Conservation (phyloP, 2,797 vertebrate species). For the Pangasius mekongensis region DNA sequence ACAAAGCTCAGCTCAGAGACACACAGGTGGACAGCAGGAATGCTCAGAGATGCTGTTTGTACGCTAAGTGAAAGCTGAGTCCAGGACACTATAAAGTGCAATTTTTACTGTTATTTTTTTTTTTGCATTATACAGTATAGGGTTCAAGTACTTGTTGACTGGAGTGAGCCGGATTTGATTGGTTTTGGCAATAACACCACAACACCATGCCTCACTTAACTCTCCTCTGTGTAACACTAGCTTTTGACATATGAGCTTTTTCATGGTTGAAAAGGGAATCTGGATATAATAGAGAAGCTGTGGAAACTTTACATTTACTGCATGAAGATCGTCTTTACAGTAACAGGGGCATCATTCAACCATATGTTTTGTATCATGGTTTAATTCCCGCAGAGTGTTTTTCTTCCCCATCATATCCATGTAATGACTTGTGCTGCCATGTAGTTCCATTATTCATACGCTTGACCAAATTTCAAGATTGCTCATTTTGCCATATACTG, state of each 20-base stretch:
- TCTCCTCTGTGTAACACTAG: background rate
- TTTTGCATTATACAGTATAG: slow-evolving; percentile 37
- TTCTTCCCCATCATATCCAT: slow-evolving; percentile 34
- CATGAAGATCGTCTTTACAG: slow-evolving; percentile 14
- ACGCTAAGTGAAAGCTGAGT: slow-evolving; percentile 40
- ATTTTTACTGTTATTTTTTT: slow-evolving; percentile 38
- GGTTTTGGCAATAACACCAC: slow-evolving; percentile 37
- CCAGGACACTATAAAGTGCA: slow-evolving; percentile 34
- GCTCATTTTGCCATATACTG: slow-evolving; percentile 2
- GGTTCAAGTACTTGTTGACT: slow-evolving; percentile 28
- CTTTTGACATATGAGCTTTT: slow-evolving; percentile 13
- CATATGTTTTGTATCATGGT: slow-evolving; percentile 33
- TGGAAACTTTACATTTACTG: slow-evolving; percentile 46
- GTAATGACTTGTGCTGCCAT: slow-evolving; percentile 29
- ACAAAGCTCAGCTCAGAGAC: background rate
- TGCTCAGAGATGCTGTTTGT: slow-evolving; percentile 35
- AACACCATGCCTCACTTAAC: slow-evolving; percentile 3
- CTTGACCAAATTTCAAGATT: slow-evolving; percentile 21
- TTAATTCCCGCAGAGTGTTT: slow-evolving; percentile 33
- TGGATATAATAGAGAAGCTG: slow-evolving; percentile 34
- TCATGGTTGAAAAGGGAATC: slow-evolving; percentile 17
- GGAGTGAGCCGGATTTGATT: slow-evolving; percentile 35
- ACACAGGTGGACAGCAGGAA: slow-evolving; percentile 35
- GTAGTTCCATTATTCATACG: slow-evolving; percentile 11
- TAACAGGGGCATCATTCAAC: slow-evolving; percentile 17